These are phyloP conservation scores for Cydia fagiglandana DNA, from an alignment of 1,140 invertebrate genomes.

Conservation along the genomic window DNA sequence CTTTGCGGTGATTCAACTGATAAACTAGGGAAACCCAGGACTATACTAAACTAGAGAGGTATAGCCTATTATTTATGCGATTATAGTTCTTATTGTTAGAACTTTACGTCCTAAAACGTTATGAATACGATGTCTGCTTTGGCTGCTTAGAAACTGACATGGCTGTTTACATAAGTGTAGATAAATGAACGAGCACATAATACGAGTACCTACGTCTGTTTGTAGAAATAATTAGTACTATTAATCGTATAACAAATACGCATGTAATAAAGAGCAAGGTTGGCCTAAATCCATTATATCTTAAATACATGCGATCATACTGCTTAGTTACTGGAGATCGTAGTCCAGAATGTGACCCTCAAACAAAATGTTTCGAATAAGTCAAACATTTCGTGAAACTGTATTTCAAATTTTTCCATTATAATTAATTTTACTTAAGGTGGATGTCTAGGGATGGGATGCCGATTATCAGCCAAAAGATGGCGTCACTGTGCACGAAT, in stretches of 20 bases:
- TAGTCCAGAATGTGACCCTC: background rate
- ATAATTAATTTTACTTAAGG: no score
- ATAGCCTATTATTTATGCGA: background rate
- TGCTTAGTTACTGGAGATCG: background rate
- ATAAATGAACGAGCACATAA: background rate
- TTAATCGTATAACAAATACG: background rate
- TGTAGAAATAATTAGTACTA: background rate
- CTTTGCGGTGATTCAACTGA: slow-evolving; percentile 9
- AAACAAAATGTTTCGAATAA: no score
- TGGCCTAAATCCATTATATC: background rate
- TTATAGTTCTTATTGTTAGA: background rate
- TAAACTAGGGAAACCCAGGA: slow-evolving; percentile 1
- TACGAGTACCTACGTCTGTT: background rate
- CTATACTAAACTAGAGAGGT: background rate
- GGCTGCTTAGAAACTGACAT: background rate
- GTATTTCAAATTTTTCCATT: no score
- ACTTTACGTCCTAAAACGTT: background rate
- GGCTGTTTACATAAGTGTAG: background rate
- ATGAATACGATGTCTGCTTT: background rate
- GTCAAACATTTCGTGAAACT: no score
- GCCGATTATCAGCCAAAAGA: no score
- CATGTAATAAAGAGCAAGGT: background rate
- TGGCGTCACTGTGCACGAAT: no score
- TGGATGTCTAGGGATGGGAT: no score
- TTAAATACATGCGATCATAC: background rate